Evolutionary conservation across 2,797 vertebrate genomes (phyloP).

Genomic region (Geotria australis): DNA sequence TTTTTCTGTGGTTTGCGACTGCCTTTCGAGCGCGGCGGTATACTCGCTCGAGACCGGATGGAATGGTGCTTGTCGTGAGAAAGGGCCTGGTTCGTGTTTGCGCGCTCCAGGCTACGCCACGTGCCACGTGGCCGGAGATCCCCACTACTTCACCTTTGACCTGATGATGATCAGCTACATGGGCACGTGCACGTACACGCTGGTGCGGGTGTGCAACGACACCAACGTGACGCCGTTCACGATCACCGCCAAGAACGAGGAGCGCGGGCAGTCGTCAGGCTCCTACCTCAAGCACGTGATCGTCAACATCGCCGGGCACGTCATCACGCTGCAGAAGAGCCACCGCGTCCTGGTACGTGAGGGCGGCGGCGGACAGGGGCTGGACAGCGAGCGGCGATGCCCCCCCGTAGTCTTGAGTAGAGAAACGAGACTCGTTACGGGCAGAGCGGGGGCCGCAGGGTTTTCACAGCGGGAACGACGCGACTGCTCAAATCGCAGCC

Average conservation of each 20-base stretch:
- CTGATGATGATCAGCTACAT: constrained; percentile 23
- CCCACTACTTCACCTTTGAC: constrained; percentile 40
- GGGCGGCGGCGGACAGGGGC: not conserved
- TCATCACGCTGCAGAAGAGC: constrained; percentile 19
- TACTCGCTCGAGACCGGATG: not conserved
- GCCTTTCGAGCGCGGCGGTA: constrained; percentile 1
- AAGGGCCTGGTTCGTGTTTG: not conserved
- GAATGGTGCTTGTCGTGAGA: not conserved
- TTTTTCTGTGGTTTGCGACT: not conserved
- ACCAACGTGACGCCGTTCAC: constrained; percentile 21
- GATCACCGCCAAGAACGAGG: constrained; percentile 30
- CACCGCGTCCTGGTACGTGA: constrained; percentile 1
- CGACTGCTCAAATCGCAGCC: too few relatives aligned
- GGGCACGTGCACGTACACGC: constrained; percentile 29
- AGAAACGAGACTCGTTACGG: too few relatives aligned
- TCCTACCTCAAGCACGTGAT: constrained; percentile 19
- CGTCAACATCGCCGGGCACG: constrained; percentile 11
- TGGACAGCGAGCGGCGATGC: too few relatives aligned
- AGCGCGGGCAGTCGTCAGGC: constrained; percentile 13
- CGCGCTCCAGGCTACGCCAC: constrained; percentile 16
- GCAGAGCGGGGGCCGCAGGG: too few relatives aligned
- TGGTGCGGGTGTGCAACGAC: constrained; percentile 23
- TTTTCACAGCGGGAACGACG: too few relatives aligned
- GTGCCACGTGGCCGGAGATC: constrained; percentile 25
- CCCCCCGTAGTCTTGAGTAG: too few relatives aligned